Evolutionary conservation across 2,888 invertebrate genomes (phyloP).

Genomic region (Erpobdella octoculata): DNA sequence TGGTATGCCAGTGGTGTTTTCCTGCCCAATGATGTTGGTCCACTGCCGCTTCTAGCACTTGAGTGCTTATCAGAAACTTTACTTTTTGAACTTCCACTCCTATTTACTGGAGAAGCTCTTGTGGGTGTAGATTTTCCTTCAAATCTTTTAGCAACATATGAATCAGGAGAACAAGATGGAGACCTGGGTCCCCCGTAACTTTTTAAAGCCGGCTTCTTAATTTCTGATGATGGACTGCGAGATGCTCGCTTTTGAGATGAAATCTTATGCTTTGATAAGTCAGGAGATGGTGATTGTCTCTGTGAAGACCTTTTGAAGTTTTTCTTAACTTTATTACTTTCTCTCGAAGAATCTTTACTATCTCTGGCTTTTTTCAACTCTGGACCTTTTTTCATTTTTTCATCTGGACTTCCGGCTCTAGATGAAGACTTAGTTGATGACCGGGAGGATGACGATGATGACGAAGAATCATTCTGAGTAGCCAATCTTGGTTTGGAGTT

Average conservation of each 20-base stretch:
- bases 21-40: background rate
- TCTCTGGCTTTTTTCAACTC: background rate
- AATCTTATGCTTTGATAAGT: background rate
- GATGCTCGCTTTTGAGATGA: background rate
- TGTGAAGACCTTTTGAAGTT: background rate
- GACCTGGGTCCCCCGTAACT: slow-evolving; percentile 8
- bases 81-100: slow-evolving; percentile 5
- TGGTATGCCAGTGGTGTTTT: slow-evolving; percentile 23
- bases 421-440: background rate
- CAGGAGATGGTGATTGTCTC: background rate
- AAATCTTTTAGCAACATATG: background rate
- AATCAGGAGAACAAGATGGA: background rate
- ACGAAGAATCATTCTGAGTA: no score
- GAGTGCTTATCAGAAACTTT: background rate
- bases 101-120: background rate
- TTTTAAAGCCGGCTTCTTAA: no score
- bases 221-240: no score
- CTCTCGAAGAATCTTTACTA: background rate
- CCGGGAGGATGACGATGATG: background rate
- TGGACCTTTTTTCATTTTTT: no score
- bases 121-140: background rate
- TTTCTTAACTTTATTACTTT: background rate
- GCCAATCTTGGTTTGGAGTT: background rate
- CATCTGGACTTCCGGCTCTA: background rate
- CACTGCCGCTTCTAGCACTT: background rate